Evolutionary conservation across 2,797 vertebrate species (phyloP).

Genomic region (Sebastes reedi): DNA sequence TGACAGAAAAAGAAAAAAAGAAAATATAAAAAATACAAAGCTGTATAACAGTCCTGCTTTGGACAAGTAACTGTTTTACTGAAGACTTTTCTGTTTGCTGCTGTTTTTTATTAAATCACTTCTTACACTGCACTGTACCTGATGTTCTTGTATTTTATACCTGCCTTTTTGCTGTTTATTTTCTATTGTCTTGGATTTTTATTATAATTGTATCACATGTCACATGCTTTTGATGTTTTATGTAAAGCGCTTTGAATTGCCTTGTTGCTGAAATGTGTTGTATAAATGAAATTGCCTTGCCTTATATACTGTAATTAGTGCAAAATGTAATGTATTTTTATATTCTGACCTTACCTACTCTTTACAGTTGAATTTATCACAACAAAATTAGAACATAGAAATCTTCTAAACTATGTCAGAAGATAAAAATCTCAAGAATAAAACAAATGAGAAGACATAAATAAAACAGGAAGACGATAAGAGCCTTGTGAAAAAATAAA

Average conservation of each 20-base stretch:
- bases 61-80: background rate
- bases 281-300: too few species aligned
- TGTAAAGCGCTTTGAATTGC: too few species aligned
- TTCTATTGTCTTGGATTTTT: too few species aligned
- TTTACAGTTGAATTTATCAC: background rate
- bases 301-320: background rate
- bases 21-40: background rate
- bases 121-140: too few species aligned
- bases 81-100: too few species aligned
- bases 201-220: too few species aligned
- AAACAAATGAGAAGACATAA: background rate
- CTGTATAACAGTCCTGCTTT: background rate
- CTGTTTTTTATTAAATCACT: too few species aligned
- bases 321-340: background rate
- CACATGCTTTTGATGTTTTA: too few species aligned
- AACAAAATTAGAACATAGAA: background rate
- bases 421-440: slow-evolving; percentile 3
- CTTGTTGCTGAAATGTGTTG: too few species aligned
- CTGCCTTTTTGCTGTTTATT: too few species aligned
- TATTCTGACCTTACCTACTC: background rate
- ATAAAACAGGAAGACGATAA: background rate
- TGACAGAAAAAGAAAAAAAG: background rate
- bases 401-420: background rate
- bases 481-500: background rate
- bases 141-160: too few species aligned